Evolutionary conservation across 2,797 vertebrate genomes (phyloP), one percentile per base, ranked within the genome.

Genomic region (Sebastes trivittatus): DNA sequence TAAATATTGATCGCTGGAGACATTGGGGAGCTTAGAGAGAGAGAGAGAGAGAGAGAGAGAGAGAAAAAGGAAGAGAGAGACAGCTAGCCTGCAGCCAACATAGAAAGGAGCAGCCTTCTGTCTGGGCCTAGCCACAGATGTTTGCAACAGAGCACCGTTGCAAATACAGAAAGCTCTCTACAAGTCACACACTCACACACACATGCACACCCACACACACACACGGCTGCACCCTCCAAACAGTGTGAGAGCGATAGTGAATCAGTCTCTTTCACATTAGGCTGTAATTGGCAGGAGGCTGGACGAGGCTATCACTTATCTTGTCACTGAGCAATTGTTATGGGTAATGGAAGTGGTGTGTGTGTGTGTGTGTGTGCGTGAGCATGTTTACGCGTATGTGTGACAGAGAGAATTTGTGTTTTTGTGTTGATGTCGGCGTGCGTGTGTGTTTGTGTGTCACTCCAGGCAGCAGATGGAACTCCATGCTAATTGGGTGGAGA

Each of bases 261-360:
- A 93, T 92, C 86, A 88, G 87, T 92, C 88, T 93, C 91, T 92
- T 91, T 94, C 92, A 92, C 90, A 93, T 93, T 93, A 90, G 73
- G 85, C 75, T 89, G 76, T 94, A 91, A 93, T 92, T 94, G 94
- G 91, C 92, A 93, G 91, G 84, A 89, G 90, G 91, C 89, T 87
- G 89, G 73, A 89, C n/a, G 64, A 84, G 91, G 82, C 84, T 86
- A 93, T 95, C 90, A 88, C 89, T 95, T 94, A 94, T 94, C 90
- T 86, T 94, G 90, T 95, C 90, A 81, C 84, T 91, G 93, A 92
- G 86, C 87, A 92, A 93, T 92, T 93, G 92, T 93, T 93, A 88
- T 91, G 87, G 87, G 86, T 89, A 92, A 93, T 93, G 87, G 89
- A 94, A 91, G 81, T 54, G 10, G 42, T 73, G 77, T 79, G 58